Conservation (phyloP, 2,888 invertebrate species). For the Seira musarum region DNA sequence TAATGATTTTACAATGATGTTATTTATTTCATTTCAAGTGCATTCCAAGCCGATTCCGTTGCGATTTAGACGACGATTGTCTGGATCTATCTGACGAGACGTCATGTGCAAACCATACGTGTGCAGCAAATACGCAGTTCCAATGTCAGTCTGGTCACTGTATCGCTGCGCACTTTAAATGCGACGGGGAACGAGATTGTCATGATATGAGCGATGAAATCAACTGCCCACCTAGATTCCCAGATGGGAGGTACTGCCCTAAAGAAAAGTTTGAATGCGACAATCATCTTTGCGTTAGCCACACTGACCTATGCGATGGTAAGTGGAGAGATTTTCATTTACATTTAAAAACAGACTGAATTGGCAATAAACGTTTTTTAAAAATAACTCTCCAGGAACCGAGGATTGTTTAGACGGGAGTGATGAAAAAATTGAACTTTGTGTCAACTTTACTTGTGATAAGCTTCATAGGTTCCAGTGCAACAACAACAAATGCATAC, state of each 20-base stretch:
- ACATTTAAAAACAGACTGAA: constrained; percentile 13
- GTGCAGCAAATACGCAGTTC: constrained; percentile 83
- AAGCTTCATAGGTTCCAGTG: constrained; percentile 90
- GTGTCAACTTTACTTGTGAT: constrained; percentile 85
- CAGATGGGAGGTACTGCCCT: constrained; percentile 90
- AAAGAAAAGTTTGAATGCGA: constrained; percentile 92
- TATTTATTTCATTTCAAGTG: constrained; percentile 77
- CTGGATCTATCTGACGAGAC: constrained; percentile 94
- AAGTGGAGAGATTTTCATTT: no score
- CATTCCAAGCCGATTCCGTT: constrained; percentile 93
- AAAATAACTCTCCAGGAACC: not conserved
- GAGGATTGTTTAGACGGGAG: constrained; percentile 81
- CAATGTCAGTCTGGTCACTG: constrained; percentile 95
- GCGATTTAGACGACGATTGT: constrained; percentile 97
- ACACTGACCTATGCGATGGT: constrained; percentile 93
- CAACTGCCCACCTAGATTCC: constrained; percentile 90
- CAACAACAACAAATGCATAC: constrained; percentile 78
- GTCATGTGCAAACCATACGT: constrained; percentile 78
- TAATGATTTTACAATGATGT: not conserved
- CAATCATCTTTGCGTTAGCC: constrained; percentile 92
- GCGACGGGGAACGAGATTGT: constrained; percentile 66
- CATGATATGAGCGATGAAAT: constrained; percentile 70
- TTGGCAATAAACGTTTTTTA: not conserved
- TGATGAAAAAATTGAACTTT: constrained; percentile 70
- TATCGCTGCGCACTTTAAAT: constrained; percentile 86